A percentile compares a stretch with the other conserved stretches of the same genome.
These are phyloP conservation scores for Agriopis marginaria DNA, from an alignment of 2,888 invertebrate genomes.

Conservation along the genomic window DNA sequence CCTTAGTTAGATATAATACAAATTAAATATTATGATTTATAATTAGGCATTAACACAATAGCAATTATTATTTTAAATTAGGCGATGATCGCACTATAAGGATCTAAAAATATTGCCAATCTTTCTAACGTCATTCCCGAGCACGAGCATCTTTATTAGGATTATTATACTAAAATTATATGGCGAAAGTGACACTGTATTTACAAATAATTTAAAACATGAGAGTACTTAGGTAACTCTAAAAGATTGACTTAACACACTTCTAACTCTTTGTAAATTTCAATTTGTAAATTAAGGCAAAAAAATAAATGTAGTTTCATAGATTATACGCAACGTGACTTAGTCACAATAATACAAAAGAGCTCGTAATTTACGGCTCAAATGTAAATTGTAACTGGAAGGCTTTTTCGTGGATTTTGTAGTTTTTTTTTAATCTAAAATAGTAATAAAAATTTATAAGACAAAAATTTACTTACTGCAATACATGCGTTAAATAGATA, in stretches of 20 bases:
- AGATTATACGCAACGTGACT: slow-evolving; percentile 15
- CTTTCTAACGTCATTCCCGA: slow-evolving; percentile 1
- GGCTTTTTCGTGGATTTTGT: slow-evolving; percentile 34
- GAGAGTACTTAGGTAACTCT: neutral
- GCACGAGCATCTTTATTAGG: neutral
- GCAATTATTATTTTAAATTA: neutral
- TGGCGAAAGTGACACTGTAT: slow-evolving; percentile 1
- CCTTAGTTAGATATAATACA: slow-evolving; percentile 44
- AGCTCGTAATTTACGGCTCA: slow-evolving; percentile 28
- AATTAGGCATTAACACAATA: slow-evolving; percentile 13
- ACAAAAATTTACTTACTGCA: neutral
- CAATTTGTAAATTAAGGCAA: neutral
- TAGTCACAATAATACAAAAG: slow-evolving; percentile 12
- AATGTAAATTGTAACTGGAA: slow-evolving; percentile 28
- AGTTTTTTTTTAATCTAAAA: slow-evolving; percentile 10
- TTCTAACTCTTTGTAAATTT: neutral
- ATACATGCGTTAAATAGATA: slow-evolving; percentile 55
- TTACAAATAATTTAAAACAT: neutral
- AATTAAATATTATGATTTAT: slow-evolving; percentile 42
- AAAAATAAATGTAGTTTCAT: slow-evolving; percentile 13
- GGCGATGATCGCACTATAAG: neutral
- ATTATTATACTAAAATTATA: neutral
- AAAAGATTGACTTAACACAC: neutral
- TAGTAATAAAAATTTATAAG: neutral
- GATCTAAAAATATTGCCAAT: neutral